Evolutionary conservation across 2,797 vertebrate species (phyloP).

Genomic region (Acridotheres tristis): DNA sequence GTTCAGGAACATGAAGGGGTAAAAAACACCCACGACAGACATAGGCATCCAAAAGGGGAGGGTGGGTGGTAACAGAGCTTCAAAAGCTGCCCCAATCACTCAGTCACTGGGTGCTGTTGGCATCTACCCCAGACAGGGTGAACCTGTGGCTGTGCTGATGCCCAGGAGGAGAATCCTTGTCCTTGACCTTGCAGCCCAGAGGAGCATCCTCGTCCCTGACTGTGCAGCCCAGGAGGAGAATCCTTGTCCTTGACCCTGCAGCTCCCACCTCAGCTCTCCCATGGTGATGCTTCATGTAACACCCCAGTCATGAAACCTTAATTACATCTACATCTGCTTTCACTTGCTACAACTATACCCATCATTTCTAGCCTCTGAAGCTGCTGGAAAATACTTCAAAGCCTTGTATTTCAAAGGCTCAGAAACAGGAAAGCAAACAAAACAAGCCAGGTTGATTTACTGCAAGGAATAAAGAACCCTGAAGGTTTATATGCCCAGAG

Average conservation of each 20-base stretch:
- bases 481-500: background rate
- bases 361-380: background rate
- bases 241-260: background rate
- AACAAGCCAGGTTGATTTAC: slow-evolving; percentile 37
- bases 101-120: rapidly evolving
- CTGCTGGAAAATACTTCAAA: background rate
- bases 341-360: background rate
- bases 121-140: background rate
- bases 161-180: background rate
- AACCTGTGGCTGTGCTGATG: background rate
- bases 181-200: background rate
- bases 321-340: background rate
- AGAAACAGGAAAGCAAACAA: slow-evolving; percentile 21
- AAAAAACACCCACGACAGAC: rapidly evolving
- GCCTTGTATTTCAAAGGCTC: background rate
- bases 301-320: background rate
- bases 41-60: background rate
- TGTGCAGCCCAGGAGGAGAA: background rate
- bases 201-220: background rate
- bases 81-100: background rate
- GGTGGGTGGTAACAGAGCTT: background rate
- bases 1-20: background rate
- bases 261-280: background rate
- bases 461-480: background rate
- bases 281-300: background rate